Conservation (phyloP, 2,888 invertebrate species). For the Beris morrisii region DNA sequence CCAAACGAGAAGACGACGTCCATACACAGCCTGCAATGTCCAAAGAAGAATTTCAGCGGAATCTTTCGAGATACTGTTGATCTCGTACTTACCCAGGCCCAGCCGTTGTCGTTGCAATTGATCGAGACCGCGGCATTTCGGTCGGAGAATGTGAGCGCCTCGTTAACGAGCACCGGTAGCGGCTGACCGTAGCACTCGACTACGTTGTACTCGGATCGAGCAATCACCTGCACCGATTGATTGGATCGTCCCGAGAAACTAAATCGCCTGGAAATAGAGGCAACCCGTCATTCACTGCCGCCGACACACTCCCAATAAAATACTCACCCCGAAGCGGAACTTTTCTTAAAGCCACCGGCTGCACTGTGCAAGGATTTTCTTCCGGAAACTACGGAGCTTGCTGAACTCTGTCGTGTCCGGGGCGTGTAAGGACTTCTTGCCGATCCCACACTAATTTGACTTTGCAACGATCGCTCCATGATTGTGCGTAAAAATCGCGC, state of each 20-base stretch:
- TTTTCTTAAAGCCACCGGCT: conserved; percentile 45
- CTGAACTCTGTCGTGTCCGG: conserved; percentile 44
- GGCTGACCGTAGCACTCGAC: conserved; percentile 81
- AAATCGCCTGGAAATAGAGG: conserved; percentile 53
- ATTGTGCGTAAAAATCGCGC: background rate
- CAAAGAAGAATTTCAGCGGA: background rate
- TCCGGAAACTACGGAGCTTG: conserved; percentile 42
- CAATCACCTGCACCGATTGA: conserved; percentile 73
- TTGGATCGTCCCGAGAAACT: conserved; percentile 65
- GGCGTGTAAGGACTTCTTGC: conserved; percentile 46
- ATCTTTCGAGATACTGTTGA: background rate
- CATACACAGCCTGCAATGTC: conserved; percentile 73
- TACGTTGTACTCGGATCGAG: conserved; percentile 71
- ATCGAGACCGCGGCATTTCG: conserved; percentile 59
- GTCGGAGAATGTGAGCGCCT: conserved; percentile 80
- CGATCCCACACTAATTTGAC: conserved; percentile 44
- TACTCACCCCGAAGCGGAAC: conserved; percentile 43
- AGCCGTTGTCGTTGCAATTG: conserved; percentile 59
- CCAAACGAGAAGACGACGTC: conserved; percentile 85
- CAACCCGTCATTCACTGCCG: no score
- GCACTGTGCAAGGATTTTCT: conserved; percentile 47
- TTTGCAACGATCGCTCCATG: conserved; percentile 48
- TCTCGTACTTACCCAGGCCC: conserved; percentile 57
- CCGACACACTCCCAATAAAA: background rate
- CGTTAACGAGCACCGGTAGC: conserved; percentile 84